Conservation (phyloP, 2,113 vertebrate species). For the Spermophilus dauricus region DNA sequence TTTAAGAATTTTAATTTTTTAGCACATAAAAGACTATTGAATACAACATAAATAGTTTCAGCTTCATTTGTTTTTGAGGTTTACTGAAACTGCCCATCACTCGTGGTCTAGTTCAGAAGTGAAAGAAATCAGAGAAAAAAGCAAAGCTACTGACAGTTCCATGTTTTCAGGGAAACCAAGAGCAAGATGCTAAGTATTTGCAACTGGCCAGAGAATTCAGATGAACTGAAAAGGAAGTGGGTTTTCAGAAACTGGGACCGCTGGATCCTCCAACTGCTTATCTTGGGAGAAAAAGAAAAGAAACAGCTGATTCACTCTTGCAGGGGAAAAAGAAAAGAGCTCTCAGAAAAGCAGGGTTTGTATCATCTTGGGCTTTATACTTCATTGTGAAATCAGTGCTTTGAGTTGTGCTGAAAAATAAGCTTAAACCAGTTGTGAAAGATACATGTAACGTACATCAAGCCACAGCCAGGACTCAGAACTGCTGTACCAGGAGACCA, state of each 20-base stretch:
- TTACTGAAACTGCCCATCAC: slow-evolving; percentile 18
- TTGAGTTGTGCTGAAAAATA: slow-evolving; percentile 60
- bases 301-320: not conserved
- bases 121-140: slow-evolving; percentile 51
- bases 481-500: not conserved
- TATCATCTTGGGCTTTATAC: slow-evolving; percentile 39
- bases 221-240: not conserved
- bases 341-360: not conserved
- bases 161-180: slow-evolving; percentile 53
- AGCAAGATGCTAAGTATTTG: slow-evolving; percentile 49
- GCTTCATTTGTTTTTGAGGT: slow-evolving; percentile 45
- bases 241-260: not conserved
- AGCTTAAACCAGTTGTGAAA: slow-evolving; percentile 28
- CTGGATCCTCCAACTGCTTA: slow-evolving; percentile 4
- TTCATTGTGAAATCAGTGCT: slow-evolving; percentile 24
- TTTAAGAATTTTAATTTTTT: not conserved
- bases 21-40: slow-evolving; percentile 17
- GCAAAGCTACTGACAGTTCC: not conserved
- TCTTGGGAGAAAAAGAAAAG: not conserved
- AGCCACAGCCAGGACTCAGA: not conserved
- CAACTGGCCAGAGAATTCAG: not conserved
- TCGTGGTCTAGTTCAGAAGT: slow-evolving; percentile 21
- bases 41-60: not conserved
- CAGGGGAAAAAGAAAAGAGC: not conserved
- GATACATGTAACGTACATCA: not conserved